Evolutionary conservation across 2,888 invertebrate species (phyloP).

Genomic region (Cynaeus angustus): DNA sequence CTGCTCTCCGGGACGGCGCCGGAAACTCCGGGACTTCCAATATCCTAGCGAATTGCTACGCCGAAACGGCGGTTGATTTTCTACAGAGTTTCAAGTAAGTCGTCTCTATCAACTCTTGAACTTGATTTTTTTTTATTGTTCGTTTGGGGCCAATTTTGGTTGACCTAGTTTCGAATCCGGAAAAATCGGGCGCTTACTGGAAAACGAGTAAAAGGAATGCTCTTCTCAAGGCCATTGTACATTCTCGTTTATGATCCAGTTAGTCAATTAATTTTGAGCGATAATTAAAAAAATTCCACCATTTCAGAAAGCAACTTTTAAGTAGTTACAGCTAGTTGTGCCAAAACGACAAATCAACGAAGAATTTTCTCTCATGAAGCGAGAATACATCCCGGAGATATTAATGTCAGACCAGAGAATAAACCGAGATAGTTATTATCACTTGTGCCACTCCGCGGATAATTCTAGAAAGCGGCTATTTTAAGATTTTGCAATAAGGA

Average conservation of each 20-base stretch:
- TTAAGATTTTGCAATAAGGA: conserved; percentile 56
- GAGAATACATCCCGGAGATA: conserved; percentile 5
- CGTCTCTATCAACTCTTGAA: too few relatives aligned
- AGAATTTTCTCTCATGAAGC: not conserved
- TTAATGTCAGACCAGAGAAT: conserved; percentile 22
- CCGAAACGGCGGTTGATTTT: conserved; percentile 50
- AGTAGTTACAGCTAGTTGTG: not conserved
- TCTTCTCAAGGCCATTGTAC: too few relatives aligned
- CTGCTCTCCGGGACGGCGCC: conserved; percentile 55
- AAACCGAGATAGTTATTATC: conserved; percentile 21
- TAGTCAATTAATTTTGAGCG: too few relatives aligned
- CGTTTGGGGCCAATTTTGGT: too few relatives aligned
- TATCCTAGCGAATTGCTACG: conserved; percentile 15
- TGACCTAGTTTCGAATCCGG: too few relatives aligned
- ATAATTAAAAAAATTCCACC: too few relatives aligned
- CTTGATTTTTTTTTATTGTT: too few relatives aligned
- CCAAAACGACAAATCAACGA: not conserved
- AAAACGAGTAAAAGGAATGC: too few relatives aligned
- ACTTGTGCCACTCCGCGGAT: conserved; percentile 19
- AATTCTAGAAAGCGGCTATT: conserved; percentile 56
- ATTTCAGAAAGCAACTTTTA: too few relatives aligned
- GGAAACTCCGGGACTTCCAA: conserved; percentile 45
- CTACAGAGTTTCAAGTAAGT: conserved; percentile 54
- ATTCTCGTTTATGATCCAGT: too few relatives aligned
- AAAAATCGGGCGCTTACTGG: too few relatives aligned